Evolutionary conservation across 2,797 vertebrate genomes (phyloP), one percentile per base, ranked within the genome.

Genomic region (Tarsius wallacei): DNA sequence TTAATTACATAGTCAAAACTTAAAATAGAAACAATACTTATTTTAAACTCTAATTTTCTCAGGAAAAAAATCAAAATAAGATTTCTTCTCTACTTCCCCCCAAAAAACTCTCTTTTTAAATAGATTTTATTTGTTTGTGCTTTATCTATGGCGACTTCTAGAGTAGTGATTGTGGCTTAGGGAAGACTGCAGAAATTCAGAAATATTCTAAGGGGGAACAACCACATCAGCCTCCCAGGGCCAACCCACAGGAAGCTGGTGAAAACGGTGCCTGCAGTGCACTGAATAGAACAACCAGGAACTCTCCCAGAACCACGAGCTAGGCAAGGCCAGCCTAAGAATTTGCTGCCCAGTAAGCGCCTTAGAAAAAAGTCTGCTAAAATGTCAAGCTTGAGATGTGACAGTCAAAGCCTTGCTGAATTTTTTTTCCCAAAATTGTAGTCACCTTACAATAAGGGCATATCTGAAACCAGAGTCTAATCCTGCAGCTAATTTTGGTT

Each of bases 401-500:
- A 90, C 0, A 0, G 28, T 87, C 51, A 91, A 88, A 93, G 57
- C 19, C 36, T 88, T 74, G 55, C 70, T 93, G 63, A 91, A 21
- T 91, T 83, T 87, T 82, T 74, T 51, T 74, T 78, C 21, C 70
- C 59, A 1, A 96, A 92, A 80, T 53, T 61, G 11, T 87, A 73
- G 15, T 70, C 21, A 28, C 66, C 57, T 92, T 93, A 82, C 13
- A 87, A 33, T 85, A 66, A 92, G 66, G 36, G 2, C 53, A 47
- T 90, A 42, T 94, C 47, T 97, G 93, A 97, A 96, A 95, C 70
- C 31, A 93, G 93, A 96, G 28, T 92, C 87, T 96, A 93, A 97
- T 87, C 84, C 87, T 90, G 5, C 61, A 64, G 90, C 93, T 97
- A 97, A 97, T 96, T 97, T 97, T 93, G 97, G 93, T 76, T 96